Evolutionary conservation across 2,888 invertebrate species (phyloP).

Genomic region (Athalia rosae): DNA sequence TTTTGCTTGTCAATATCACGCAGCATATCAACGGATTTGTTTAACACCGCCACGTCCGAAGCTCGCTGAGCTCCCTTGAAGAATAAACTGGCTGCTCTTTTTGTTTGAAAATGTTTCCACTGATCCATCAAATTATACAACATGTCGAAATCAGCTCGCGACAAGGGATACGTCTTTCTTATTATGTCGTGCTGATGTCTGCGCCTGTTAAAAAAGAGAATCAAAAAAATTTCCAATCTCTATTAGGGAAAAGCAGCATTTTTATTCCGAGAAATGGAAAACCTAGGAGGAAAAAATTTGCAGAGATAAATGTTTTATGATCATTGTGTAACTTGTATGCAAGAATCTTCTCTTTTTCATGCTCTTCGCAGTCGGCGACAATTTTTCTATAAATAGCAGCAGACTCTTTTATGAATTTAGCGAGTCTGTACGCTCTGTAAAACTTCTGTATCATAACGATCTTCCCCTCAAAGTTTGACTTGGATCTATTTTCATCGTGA

Average conservation of each 20-base stretch:
- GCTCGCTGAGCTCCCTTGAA: slow-evolving; percentile 83
- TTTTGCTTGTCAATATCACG: slow-evolving; percentile 82
- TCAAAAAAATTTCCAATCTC: not conserved
- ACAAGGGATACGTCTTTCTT: slow-evolving; percentile 82
- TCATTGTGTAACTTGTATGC: slow-evolving; percentile 72
- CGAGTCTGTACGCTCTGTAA: slow-evolving; percentile 78
- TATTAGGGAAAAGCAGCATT: not conserved
- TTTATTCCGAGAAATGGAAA: not conserved
- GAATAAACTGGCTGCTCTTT: slow-evolving; percentile 79
- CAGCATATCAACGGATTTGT: slow-evolving; percentile 83
- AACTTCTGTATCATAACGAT: slow-evolving; percentile 80
- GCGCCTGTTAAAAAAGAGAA: slow-evolving; percentile 58
- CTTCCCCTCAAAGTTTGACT: slow-evolving; percentile 76
- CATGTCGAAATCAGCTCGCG: slow-evolving; percentile 84
- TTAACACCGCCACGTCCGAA: slow-evolving; percentile 81
- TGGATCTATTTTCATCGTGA: slow-evolving; percentile 77
- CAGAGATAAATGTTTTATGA: no score
- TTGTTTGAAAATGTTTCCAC: slow-evolving; percentile 81
- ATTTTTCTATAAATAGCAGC: slow-evolving; percentile 75
- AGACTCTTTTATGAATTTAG: slow-evolving; percentile 74
- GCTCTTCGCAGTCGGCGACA: slow-evolving; percentile 75
- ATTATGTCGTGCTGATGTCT: slow-evolving; percentile 77
- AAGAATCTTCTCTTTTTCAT: slow-evolving; percentile 73
- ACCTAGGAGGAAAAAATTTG: not conserved
- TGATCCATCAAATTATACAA: slow-evolving; percentile 82